A percentile compares a stretch with the other conserved stretches of the same genome.
Evolutionary conservation across 2,797 vertebrate species (phyloP).

Genomic region (Enteromius mattozi): DNA sequence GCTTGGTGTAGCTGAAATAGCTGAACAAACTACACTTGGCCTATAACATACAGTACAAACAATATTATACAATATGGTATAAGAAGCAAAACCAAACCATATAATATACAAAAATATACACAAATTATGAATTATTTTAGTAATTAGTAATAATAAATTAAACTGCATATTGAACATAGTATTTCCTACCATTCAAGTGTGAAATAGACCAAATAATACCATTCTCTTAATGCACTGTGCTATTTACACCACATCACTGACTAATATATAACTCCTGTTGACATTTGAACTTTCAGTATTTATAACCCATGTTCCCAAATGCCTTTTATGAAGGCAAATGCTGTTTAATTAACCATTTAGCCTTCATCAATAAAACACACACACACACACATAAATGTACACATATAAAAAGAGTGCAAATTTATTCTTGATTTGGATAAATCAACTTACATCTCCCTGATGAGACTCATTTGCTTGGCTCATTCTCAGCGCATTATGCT

Average conservation of each 20-base stretch:
- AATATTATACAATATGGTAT: neutral
- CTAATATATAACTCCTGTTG: slow-evolving; percentile 31
- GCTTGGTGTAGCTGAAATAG: neutral
- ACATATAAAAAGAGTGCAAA: slow-evolving; percentile 36
- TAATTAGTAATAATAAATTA: neutral
- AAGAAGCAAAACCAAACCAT: neutral
- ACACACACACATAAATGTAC: slow-evolving; percentile 26
- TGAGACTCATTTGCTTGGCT: slow-evolving; percentile 53
- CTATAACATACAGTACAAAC: neutral
- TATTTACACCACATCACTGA: slow-evolving; percentile 34
- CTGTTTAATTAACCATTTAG: slow-evolving; percentile 78
- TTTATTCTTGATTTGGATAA: slow-evolving; percentile 63
- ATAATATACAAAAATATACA: neutral
- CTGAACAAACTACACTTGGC: neutral
- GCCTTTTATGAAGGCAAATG: slow-evolving; percentile 68
- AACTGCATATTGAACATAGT: neutral
- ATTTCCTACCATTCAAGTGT: neutral
- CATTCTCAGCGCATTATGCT: slow-evolving; percentile 53
- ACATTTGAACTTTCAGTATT: slow-evolving; percentile 62
- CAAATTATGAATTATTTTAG: slow-evolving; percentile 7
- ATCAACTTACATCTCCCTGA: slow-evolving; percentile 56
- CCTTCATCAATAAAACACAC: slow-evolving; percentile 55
- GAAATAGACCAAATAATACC: neutral
- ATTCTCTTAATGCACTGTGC: neutral
- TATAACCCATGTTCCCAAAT: slow-evolving; percentile 57